Percentiles rank a stretch among this genome's conserved stretches.
phyloP scores from a whole-genome alignment of 2,888 invertebrate species.

The Hedychridium roseum region DNA sequence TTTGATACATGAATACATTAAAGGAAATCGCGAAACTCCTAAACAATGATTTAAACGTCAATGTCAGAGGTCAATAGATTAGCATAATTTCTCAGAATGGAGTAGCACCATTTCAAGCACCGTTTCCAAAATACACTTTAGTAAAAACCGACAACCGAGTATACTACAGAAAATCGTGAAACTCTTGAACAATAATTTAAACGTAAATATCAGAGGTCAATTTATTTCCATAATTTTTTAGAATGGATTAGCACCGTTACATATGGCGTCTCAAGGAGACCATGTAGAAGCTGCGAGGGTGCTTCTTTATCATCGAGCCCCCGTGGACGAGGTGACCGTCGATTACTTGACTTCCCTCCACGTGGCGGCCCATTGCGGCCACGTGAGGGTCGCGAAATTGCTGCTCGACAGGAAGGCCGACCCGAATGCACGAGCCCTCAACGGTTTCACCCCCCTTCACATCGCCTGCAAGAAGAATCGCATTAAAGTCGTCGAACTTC shows the following conservation, averaged over 20 bases:
- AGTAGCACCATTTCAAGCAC: too few relatives aligned
- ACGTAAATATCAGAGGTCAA: too few relatives aligned
- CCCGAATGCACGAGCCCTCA: constrained; percentile 93
- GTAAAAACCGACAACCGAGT: too few relatives aligned
- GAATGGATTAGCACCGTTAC: constrained; percentile 94
- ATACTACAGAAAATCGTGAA: too few relatives aligned
- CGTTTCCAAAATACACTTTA: too few relatives aligned
- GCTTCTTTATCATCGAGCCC: constrained; percentile 90
- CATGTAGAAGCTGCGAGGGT: constrained; percentile 96
- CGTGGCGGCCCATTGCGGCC: constrained; percentile 94
- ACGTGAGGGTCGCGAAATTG: constrained; percentile 91
- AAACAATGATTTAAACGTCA: too few relatives aligned
- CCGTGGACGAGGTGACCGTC: constrained; percentile 98
- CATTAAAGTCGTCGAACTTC: constrained; percentile 93
- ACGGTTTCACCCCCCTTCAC: constrained; percentile 97
- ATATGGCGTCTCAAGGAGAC: constrained; percentile 99
- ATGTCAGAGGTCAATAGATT: too few relatives aligned
- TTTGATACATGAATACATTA: too few relatives aligned
- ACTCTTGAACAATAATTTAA: too few relatives aligned
- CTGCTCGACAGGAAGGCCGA: constrained; percentile 95
- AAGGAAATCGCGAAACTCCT: too few relatives aligned
- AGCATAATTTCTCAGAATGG: too few relatives aligned
- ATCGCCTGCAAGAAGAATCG: constrained; percentile 99
- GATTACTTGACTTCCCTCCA: constrained; percentile 97
- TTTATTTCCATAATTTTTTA: constrained; percentile 59